phyloP scores from a whole-genome alignment of 1,140 invertebrate genomes.

The Heliconius congener region DNA sequence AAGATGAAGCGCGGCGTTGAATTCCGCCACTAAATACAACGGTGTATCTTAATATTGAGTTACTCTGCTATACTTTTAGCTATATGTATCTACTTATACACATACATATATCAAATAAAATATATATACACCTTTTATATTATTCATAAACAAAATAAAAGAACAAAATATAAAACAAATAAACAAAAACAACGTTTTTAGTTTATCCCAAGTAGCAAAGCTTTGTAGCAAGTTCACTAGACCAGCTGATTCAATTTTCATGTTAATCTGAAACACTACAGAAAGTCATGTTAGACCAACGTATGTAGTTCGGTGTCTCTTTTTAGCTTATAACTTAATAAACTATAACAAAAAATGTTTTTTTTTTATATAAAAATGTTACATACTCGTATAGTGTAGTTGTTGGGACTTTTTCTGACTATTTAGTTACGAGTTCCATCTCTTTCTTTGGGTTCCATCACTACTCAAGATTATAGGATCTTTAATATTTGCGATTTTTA shows the following conservation, averaged over 20 bases:
- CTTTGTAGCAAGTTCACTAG: constrained; percentile 55
- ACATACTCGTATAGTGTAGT: not conserved
- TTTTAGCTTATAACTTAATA: constrained; percentile 1
- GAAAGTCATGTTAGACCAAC: constrained; percentile 20
- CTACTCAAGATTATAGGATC: too few species aligned
- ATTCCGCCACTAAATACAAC: too few species aligned
- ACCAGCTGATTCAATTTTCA: constrained; percentile 66
- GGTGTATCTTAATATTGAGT: too few species aligned
- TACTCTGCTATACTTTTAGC: too few species aligned
- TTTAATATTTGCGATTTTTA: too few species aligned
- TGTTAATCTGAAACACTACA: constrained; percentile 54
- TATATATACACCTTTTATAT: not conserved
- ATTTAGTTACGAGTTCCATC: too few species aligned
- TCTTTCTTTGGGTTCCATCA: too few species aligned
- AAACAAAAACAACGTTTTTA: constrained; percentile 8
- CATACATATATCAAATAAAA: not conserved
- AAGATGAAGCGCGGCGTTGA: too few species aligned
- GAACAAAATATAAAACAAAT: constrained; percentile 1
- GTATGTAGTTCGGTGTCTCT: not conserved
- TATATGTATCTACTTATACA: too few species aligned
- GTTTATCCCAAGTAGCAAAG: constrained; percentile 45
- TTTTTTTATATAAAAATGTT: not conserved
- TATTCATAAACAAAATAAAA: not conserved
- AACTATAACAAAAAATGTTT: constrained; percentile 1
- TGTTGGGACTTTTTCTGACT: too few species aligned